Base-by-base conservation (phyloP, 2,888 invertebrate species). In the Ectropis crepuscularia region DNA sequence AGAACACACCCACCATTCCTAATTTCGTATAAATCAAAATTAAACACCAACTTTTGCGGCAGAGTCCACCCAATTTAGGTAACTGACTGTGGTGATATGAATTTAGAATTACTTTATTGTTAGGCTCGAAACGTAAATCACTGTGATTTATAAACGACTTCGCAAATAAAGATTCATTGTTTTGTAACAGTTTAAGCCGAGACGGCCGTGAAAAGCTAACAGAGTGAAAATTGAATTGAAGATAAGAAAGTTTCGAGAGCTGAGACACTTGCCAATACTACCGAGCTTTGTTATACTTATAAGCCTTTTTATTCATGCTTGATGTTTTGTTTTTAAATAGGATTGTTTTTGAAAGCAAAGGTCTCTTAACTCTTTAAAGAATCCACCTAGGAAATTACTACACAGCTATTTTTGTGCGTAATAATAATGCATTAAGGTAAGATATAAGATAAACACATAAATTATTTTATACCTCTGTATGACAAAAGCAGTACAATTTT, bases 21-120 rank as follows among this genome's bases (percentile, higher is more conserved):
- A 68, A 69, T 68, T 66, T 64, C 59, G 60, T 63, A 74, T 78
- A 75, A 77, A 80, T 78, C 75, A 72, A 74, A 73, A 75, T 76
- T 74, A 73, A 71, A 63, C 51, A 57, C 66, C 64, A 74, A 79
- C 73, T 78, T 78, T 62, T 41, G 64, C 61, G 64, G 63, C 53
- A 53, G 67, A 61, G 55, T 72, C 68, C 61, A 63, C 61, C 63
- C 55, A 64, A 68, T 65, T 67, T 67, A 59, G 63, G 61, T 62
- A 65, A 67, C 67, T 62, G 60, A 67, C 59, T 70, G 59, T 63
- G 55, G 61, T 65, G 68, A 67, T 57, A 70, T 71, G 67, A 70
- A 72, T 72, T 70, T 72, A 67, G 63, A 73, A 72, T 70, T 64
- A 71, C 57, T 70, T 68, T 61, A 68, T 64, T 64, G 64, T 68